Evolutionary conservation across 2,888 invertebrate species (phyloP), one percentile per base, ranked within the genome.

Genomic region (Deladenus siricidicola): DNA sequence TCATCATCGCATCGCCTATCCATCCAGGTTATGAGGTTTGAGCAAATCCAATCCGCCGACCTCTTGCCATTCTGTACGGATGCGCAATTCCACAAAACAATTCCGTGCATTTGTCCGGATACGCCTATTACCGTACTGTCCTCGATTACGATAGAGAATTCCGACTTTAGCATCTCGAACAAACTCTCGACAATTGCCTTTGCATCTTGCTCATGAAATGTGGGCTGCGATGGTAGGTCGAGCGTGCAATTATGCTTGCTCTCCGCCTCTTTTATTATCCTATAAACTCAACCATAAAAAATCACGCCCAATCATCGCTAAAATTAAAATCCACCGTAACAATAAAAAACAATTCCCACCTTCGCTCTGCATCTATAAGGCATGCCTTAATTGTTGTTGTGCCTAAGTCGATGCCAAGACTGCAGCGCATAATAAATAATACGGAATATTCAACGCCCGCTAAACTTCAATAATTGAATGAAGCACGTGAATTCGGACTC

Each of bases 11-110:
- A 68, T 23, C 67, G 48, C n/a, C 48, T 28, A 53, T 65, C 67
- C 66, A 66, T 66, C 66, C 66, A 66, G 24, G 66, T 66, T 29
- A 69, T 65, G 28, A 66, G 39, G 56, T 56, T 61, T 10, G 66
- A 69, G 42, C 43, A 57, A n/a, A 42, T 19, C 44, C 53, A 42
- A 17, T 43, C 21, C 8, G 6, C 23, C 3, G 39, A n/a, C 24
- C 24, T 30, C 14, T 6, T 34, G 6, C 39, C 39, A 19, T 39
- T 23, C 1, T 39, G 6, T 8, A 55, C 26, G 4, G 52, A 29
- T 2, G 30, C 24, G n/a, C 14, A 26, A 29, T 64, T 42, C 66
- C 66, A 66, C 17, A 68, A n/a, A 17, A 66, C 48, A 1, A 66
- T 47, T 14, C 62, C 66, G 34, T 66, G 66, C 66, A 66, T 67